phyloP scores from a whole-genome alignment of 2,113 vertebrate genomes.

The Echinops telfairi region DNA sequence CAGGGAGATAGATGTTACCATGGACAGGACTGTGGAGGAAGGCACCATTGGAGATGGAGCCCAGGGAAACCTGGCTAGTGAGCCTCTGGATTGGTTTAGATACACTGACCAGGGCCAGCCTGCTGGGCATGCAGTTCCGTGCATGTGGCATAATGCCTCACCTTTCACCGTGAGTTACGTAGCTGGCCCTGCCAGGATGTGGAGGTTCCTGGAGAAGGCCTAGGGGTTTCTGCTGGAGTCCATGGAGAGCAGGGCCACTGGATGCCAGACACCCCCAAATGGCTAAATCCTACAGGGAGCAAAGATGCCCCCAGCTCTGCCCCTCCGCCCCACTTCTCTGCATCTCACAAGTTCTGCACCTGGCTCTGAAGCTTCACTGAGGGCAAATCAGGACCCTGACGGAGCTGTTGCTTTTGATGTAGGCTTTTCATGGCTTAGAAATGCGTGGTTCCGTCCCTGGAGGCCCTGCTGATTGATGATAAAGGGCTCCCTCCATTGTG shows the following conservation, averaged over 20 bases:
- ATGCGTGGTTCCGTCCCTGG: constrained; percentile 69
- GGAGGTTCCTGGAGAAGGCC: not conserved
- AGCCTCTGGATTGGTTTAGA: not conserved
- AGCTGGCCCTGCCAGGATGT: too few species aligned
- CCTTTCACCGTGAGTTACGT: fast-evolving
- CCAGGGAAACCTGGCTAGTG: not conserved
- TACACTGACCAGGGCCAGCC: not conserved
- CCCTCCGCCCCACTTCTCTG: too few species aligned
- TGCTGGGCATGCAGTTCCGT: fast-evolving
- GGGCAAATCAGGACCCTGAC: not conserved
- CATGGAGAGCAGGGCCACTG: not conserved
- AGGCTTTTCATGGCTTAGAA: constrained; percentile 30
- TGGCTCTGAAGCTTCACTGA: not conserved
- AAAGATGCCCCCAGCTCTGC: not conserved
- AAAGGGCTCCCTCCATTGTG: constrained; percentile 84
- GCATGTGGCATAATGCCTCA: fast-evolving
- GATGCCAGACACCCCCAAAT: fast-evolving
- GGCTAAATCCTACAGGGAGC: not conserved
- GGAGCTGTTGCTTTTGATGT: not conserved
- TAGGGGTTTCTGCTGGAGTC: not conserved
- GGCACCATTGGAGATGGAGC: fast-evolving
- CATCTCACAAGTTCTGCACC: not conserved
- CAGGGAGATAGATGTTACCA: not conserved
- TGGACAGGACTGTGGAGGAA: fast-evolving
- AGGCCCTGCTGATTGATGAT: constrained; percentile 81